A percentile compares a stretch with the other conserved stretches of the same genome.
These are phyloP conservation scores for Heliconius congener DNA, from an alignment of 1,140 invertebrate genomes.

Conservation along the genomic window DNA sequence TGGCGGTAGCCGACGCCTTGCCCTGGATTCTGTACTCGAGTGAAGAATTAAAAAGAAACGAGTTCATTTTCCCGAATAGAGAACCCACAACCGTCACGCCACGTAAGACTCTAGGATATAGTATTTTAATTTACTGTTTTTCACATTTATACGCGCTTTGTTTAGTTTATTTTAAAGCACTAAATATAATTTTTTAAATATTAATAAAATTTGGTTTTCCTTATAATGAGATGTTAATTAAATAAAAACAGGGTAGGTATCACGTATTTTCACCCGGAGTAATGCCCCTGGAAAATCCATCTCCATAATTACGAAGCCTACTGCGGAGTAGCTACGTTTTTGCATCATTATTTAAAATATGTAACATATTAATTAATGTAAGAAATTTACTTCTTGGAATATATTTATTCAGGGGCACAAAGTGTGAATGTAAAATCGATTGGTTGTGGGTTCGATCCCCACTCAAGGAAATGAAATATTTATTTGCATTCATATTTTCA, in stretches of 20 bases:
- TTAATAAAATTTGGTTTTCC: background rate
- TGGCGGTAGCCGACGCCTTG: too few species aligned
- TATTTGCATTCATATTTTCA: too few species aligned
- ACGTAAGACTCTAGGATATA: too few species aligned
- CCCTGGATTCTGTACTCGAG: too few species aligned
- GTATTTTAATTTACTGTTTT: background rate
- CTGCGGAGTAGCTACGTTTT: background rate
- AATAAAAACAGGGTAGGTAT: background rate
- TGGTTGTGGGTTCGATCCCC: too few species aligned
- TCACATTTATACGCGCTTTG: background rate
- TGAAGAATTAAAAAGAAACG: too few species aligned
- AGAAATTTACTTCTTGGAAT: background rate
- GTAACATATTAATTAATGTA: background rate
- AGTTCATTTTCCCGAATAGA: background rate
- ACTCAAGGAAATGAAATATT: too few species aligned
- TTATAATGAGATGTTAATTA: slow-evolving; percentile 19
- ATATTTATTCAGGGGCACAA: background rate
- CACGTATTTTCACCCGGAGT: background rate
- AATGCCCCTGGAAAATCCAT: background rate
- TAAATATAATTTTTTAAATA: background rate
- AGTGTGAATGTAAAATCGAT: too few species aligned
- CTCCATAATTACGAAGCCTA: background rate
- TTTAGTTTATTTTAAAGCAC: background rate
- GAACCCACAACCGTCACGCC: background rate
- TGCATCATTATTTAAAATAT: slow-evolving; percentile 5